These are phyloP conservation scores for Tenualosa ilisha DNA, from an alignment of 2,797 vertebrate species.

Conservation along the genomic window DNA sequence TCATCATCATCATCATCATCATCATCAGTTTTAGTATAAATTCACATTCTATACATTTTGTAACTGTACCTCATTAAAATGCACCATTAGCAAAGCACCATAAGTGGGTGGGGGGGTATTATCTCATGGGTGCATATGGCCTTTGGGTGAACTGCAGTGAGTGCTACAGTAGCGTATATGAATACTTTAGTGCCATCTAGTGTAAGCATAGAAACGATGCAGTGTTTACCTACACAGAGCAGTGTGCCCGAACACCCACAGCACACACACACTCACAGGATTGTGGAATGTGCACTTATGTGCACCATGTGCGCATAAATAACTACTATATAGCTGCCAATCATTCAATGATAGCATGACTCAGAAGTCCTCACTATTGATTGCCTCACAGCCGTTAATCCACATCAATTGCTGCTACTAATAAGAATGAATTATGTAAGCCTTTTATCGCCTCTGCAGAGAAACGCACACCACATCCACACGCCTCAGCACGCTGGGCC, in stretches of 20 bases:
- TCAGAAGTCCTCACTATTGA: neutral
- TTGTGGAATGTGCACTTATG: neutral
- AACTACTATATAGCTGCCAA: neutral
- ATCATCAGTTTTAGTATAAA: neutral
- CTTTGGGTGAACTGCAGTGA: neutral
- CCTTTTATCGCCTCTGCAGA: neutral
- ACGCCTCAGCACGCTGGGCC: conserved; percentile 25
- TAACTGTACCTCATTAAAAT: neutral
- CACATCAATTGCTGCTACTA: neutral
- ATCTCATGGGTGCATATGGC: neutral
- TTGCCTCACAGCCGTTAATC: conserved; percentile 29
- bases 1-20: too few relatives aligned
- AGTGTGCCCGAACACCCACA: neutral
- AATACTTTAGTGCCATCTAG: conserved; percentile 7
- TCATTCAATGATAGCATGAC: neutral
- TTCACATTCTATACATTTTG: neutral
- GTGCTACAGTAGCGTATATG: neutral
- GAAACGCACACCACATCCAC: neutral
- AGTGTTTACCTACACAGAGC: neutral
- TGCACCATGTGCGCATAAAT: neutral
- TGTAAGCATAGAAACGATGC: neutral
- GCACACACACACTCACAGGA: neutral
- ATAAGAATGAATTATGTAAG: neutral
- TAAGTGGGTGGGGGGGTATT: too few relatives aligned
- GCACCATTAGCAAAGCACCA: too few relatives aligned